Base-by-base conservation (phyloP, 2,113 vertebrate genomes). In the Arvicanthis niloticus region DNA sequence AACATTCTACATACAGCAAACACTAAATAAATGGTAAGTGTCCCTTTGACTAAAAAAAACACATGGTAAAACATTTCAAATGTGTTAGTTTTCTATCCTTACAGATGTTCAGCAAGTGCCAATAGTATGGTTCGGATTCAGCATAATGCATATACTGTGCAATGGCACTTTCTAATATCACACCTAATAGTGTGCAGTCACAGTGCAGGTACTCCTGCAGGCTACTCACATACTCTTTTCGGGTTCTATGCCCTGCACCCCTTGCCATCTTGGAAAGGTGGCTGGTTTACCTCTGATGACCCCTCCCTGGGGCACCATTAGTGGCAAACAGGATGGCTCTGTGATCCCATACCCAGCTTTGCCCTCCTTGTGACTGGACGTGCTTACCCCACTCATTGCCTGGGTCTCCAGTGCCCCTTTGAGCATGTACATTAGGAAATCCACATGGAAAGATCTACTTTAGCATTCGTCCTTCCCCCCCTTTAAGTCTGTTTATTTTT, bases 91-190 rank as follows among this genome's bases (percentile, higher is more conserved):
- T 31, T 48, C 24, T 3, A 42, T 10, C 3, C 40, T 84, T 56
- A 15, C 21, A 15, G 22, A 13, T 29, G 12, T 45, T 77, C 13
- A 3, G 1, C 7, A 60, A 53, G 8, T 15, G 2, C 51, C 10
- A 48, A 34, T 7, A 1, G 8, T 34, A 0, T 65, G 42, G 21
- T 11, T 58, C n/a, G 4, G 15, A 29, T 24, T 19, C 34, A 11
- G 26, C 67, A 40, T 45, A 60, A 21, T 2, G 22, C 1, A 1
- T 0, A 3, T 12, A 15, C 10, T 0, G 3, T 16, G 4, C 1
- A 0, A 10, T 3, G 19, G 31, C 3, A 4, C 9, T n/a, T 34
- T 22, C 91, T 19, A 1, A 1, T 1, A 3, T 2, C 10, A 10
- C 31, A 16, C 21, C 1, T 2, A 2, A 67, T 13, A 37, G 60